A percentile compares a stretch with the other conserved stretches of the same genome.
These are phyloP conservation scores for Macropis europaea DNA, from an alignment of 2,888 invertebrate species.

Conservation along the genomic window DNA sequence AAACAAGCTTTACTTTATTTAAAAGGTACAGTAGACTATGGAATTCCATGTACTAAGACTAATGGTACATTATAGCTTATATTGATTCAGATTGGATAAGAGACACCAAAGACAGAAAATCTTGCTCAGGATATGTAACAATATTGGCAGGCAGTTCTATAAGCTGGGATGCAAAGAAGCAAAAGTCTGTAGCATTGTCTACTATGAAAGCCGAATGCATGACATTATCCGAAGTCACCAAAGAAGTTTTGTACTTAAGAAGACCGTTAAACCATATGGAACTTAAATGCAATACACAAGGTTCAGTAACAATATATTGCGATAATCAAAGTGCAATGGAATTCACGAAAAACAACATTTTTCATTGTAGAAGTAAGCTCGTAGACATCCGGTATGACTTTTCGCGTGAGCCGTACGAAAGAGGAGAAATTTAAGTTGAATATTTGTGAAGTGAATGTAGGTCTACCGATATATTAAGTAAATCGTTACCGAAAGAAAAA, in stretches of 20 bases:
- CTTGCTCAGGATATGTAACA: constrained; percentile 2
- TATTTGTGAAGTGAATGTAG: no score
- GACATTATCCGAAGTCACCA: constrained; percentile 1
- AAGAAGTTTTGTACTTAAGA: constrained; percentile 13
- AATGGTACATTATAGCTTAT: constrained; percentile 1
- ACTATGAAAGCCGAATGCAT: constrained; percentile 34
- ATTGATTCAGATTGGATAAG: constrained; percentile 20
- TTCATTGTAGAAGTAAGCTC: constrained; percentile 6
- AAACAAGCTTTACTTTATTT: not conserved
- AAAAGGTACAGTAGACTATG: no score
- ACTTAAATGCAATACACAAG: not conserved
- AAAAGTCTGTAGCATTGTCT: constrained; percentile 14
- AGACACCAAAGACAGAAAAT: constrained; percentile 2
- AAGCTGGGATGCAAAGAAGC: constrained; percentile 17
- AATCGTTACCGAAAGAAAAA: no score
- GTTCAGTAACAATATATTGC: not conserved
- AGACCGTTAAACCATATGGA: not conserved
- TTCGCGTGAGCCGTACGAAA: not conserved
- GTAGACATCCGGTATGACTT: constrained; percentile 18
- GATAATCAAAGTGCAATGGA: constrained; percentile 13
- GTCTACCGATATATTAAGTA: no score
- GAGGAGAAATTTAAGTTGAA: not conserved
- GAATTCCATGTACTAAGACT: no score
- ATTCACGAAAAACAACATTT: not conserved
- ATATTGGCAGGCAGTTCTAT: constrained; percentile 11